A percentile compares a stretch with the other conserved stretches of the same genome.
Conservation (phyloP, 2,888 invertebrate genomes). For the Magallana nippona region DNA sequence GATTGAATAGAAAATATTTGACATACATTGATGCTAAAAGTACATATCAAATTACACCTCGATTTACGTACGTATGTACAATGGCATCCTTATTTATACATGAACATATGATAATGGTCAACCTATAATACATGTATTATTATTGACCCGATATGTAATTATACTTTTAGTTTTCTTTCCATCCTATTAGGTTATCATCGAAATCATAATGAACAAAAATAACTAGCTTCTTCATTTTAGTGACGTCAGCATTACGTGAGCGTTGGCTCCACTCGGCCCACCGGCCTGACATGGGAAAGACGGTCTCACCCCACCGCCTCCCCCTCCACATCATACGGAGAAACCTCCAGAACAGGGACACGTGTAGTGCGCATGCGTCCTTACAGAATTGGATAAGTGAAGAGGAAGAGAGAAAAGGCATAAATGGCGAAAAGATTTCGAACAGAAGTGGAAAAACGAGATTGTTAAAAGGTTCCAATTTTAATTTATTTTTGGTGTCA, state of each 20-base stretch:
- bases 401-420: constrained; percentile 21
- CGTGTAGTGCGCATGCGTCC: constrained; percentile 28
- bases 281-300: not conserved
- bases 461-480: constrained; percentile 39
- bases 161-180: too few species aligned
- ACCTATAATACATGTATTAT: too few species aligned
- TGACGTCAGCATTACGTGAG: constrained; percentile 24
- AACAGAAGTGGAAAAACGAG: constrained; percentile 44
- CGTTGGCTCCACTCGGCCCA: constrained; percentile 27
- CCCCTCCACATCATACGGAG: constrained; percentile 27
- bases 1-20: too few species aligned
- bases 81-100: too few species aligned
- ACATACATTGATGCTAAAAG: too few species aligned
- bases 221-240: not conserved
- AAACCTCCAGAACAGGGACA: constrained; percentile 16
- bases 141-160: too few species aligned
- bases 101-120: too few species aligned
- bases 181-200: too few species aligned
- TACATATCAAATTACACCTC: too few species aligned
- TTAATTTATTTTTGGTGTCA: not conserved
- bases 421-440: constrained; percentile 34
- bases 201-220: too few species aligned
- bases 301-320: not conserved
- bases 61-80: too few species aligned
- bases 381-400: constrained; percentile 38